Percentiles rank a stretch among this genome's conserved stretches.
Evolutionary conservation across 2,113 vertebrate species (phyloP).

Genomic region (Anthoscopus minutus): DNA sequence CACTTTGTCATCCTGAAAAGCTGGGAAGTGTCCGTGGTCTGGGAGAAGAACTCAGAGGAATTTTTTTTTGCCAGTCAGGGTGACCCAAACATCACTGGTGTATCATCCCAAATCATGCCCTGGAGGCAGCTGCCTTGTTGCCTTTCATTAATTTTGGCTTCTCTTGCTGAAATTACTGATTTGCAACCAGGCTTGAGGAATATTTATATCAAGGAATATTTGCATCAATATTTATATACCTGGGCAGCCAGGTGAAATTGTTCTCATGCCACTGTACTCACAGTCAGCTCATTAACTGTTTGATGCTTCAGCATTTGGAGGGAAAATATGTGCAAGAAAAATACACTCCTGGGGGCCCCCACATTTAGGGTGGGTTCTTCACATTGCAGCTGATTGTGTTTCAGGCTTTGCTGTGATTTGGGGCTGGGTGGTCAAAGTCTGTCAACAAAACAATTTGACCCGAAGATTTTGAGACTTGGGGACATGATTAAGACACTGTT

Average conservation of each 20-base stretch:
- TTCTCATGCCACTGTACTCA: not conserved
- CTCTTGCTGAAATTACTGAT: not conserved
- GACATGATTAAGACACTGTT: not conserved
- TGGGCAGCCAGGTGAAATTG: not conserved
- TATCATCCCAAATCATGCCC: not conserved
- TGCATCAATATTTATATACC: no score
- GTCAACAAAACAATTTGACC: not conserved
- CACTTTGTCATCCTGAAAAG: not conserved
- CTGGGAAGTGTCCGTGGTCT: not conserved
- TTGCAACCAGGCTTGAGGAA: not conserved
- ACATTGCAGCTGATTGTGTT: not conserved
- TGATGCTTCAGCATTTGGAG: not conserved
- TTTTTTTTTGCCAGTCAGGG: not conserved
- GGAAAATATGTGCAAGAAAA: rapidly evolving
- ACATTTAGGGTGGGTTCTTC: not conserved
- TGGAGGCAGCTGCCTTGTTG: not conserved
- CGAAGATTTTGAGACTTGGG: not conserved
- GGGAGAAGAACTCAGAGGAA: not conserved
- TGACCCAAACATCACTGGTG: not conserved
- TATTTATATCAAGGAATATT: rapidly evolving
- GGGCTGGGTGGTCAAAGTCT: not conserved
- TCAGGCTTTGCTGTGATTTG: not conserved
- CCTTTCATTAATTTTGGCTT: not conserved
- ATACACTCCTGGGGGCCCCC: not conserved
- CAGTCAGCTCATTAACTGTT: not conserved